These are phyloP conservation scores for Ornithoptera priamus DNA, from an alignment of 2,888 invertebrate species.

Conservation along the genomic window DNA sequence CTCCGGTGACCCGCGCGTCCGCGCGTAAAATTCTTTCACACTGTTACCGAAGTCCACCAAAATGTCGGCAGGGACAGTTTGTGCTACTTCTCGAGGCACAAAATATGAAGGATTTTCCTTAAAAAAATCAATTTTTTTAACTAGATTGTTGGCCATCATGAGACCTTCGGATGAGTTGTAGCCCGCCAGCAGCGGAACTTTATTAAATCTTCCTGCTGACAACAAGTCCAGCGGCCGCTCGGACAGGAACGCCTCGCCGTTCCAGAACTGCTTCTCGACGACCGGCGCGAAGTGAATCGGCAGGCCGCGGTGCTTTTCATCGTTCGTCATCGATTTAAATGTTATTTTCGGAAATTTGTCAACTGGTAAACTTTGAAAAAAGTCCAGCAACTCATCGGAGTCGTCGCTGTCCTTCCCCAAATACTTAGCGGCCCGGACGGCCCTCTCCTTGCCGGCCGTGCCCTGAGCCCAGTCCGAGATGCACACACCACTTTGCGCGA, in stretches of 20 bases:
- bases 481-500: slow-evolving; percentile 52
- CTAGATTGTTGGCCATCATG: slow-evolving; percentile 31
- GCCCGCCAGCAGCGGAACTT: slow-evolving; percentile 46
- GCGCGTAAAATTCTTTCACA: slow-evolving; percentile 42
- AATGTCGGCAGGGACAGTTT: slow-evolving; percentile 32
- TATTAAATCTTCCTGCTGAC: slow-evolving; percentile 36
- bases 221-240: slow-evolving; percentile 42
- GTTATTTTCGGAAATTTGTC: slow-evolving; percentile 40
- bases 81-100: slow-evolving; percentile 42
- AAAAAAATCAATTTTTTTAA: slow-evolving; percentile 39
- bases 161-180: slow-evolving; percentile 48
- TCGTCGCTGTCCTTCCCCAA: slow-evolving; percentile 40
- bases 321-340: slow-evolving; percentile 38
- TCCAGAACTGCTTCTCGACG: slow-evolving; percentile 45
- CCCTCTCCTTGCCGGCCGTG: slow-evolving; percentile 35
- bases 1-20: slow-evolving; percentile 36
- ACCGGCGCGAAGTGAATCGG: slow-evolving; percentile 48
- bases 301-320: slow-evolving; percentile 42
- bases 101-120: slow-evolving; percentile 40
- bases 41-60: slow-evolving; percentile 36
- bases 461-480: slow-evolving; percentile 40
- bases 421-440: slow-evolving; percentile 38
- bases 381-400: slow-evolving; percentile 37
- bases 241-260: slow-evolving; percentile 42
- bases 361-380: slow-evolving; percentile 38